phyloP scores from a whole-genome alignment of 2,888 invertebrate species.

The Agrotis segetum region DNA sequence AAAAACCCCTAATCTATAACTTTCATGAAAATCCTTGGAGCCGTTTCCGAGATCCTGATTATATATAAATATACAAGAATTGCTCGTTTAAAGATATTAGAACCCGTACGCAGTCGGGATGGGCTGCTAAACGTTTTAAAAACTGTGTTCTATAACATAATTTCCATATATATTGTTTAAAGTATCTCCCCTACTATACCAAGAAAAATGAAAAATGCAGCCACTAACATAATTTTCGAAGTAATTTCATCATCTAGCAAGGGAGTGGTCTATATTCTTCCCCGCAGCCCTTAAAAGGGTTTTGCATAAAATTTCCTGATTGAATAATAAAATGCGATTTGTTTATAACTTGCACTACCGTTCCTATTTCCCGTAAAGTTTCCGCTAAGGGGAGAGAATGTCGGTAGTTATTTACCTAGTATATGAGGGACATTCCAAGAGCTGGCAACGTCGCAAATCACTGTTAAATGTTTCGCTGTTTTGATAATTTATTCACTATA shows the following conservation, averaged over 20 bases:
- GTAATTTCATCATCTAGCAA: slow-evolving; percentile 1
- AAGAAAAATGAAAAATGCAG: not conserved
- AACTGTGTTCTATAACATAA: too few relatives aligned
- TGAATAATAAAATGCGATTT: slow-evolving; percentile 17
- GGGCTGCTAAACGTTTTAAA: too few relatives aligned
- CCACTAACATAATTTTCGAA: not conserved
- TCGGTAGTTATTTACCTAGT: not conserved
- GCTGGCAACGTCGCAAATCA: not conserved
- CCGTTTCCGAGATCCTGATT: too few relatives aligned
- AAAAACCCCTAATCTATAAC: too few relatives aligned
- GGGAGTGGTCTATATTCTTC: slow-evolving; percentile 1
- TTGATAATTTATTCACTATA: not conserved
- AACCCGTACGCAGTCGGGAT: too few relatives aligned
- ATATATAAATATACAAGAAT: too few relatives aligned
- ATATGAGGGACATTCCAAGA: not conserved
- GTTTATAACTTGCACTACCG: slow-evolving; percentile 3
- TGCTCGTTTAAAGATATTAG: too few relatives aligned
- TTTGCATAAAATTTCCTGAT: slow-evolving; percentile 27
- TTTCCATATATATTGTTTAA: not conserved
- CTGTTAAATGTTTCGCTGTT: not conserved
- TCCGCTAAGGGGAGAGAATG: slow-evolving; percentile 10
- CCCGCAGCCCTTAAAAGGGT: not conserved
- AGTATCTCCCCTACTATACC: not conserved
- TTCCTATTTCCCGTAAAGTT: slow-evolving; percentile 11
- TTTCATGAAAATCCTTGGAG: too few relatives aligned